A percentile compares a stretch with the other conserved stretches of the same genome.
Conservation (phyloP, 2,888 invertebrate species). For the Sylvicola fuscatus region DNA sequence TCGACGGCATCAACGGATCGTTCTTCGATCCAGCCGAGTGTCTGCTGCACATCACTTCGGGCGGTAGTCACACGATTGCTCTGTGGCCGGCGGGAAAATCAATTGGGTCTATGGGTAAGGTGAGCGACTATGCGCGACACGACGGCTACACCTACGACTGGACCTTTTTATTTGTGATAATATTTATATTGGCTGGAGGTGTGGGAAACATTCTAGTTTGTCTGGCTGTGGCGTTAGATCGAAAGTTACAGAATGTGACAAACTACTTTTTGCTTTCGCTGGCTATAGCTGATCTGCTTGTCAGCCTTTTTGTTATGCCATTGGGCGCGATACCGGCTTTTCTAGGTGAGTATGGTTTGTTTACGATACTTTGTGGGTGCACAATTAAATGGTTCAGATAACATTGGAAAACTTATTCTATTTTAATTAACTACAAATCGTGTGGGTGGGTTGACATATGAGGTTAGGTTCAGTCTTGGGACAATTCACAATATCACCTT, state of each 20-base stretch:
- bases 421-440: too few relatives aligned
- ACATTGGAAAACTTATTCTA: too few relatives aligned
- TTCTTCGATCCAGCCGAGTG: not conserved
- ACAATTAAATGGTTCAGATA: too few relatives aligned
- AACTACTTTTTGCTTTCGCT: constrained; percentile 88
- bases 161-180: constrained; percentile 64
- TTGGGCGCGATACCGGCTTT: constrained; percentile 85
- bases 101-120: not conserved
- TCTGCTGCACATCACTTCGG: not conserved
- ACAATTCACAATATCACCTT: too few relatives aligned
- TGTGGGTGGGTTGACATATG: too few relatives aligned
- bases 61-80: not conserved
- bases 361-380: too few relatives aligned
- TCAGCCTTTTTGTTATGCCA: constrained; percentile 90
- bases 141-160: constrained; percentile 38
- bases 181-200: constrained; percentile 74
- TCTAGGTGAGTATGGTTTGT: constrained; percentile 45
- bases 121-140: not conserved
- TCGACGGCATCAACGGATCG: not conserved
- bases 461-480: too few relatives aligned
- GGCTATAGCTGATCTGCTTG: constrained; percentile 83
- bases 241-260: constrained; percentile 80
- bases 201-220: constrained; percentile 86
- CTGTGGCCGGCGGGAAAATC: not conserved
- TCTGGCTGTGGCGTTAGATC: constrained; percentile 77